phyloP scores from a whole-genome alignment of 2,113 vertebrate species.

The Elaphurus davidianus region DNA sequence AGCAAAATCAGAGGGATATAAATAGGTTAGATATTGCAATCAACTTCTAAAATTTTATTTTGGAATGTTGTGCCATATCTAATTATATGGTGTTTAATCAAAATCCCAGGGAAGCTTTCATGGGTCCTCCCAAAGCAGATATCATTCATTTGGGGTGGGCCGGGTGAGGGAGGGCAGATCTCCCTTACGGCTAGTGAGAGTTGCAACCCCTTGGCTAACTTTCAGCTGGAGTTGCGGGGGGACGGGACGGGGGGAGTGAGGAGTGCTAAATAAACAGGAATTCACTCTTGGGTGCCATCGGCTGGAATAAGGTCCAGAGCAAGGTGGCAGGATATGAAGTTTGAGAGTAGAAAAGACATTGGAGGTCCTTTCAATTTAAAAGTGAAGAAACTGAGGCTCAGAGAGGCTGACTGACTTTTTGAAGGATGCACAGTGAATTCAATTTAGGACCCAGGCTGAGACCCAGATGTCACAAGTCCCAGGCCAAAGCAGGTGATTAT shows the following conservation, averaged over 20 bases:
- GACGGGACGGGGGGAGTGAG: accelerated
- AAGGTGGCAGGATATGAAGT: not conserved
- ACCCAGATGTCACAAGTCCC: not conserved
- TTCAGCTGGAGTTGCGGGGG: not conserved
- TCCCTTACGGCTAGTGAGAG: not conserved
- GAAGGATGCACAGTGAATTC: not conserved
- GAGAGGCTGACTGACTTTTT: not conserved
- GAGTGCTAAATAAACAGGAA: not conserved
- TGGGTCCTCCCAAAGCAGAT: not conserved
- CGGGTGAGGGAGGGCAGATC: accelerated
- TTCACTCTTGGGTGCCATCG: not conserved
- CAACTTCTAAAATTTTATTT: not conserved
- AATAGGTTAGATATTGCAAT: not conserved
- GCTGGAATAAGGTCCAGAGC: not conserved
- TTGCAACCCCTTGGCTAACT: not conserved
- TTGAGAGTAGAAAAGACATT: not conserved
- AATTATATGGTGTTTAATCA: not conserved
- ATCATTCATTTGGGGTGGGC: not conserved
- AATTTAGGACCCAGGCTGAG: not conserved
- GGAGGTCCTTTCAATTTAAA: not conserved
- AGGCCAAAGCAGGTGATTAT: not conserved
- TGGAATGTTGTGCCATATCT: not conserved
- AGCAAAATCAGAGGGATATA: not conserved
- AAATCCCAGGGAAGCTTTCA: not conserved
- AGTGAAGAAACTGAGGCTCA: not conserved